Evolutionary conservation across 2,888 invertebrate genomes (phyloP), one percentile per base, ranked within the genome.

Genomic region (Globia sparganii): DNA sequence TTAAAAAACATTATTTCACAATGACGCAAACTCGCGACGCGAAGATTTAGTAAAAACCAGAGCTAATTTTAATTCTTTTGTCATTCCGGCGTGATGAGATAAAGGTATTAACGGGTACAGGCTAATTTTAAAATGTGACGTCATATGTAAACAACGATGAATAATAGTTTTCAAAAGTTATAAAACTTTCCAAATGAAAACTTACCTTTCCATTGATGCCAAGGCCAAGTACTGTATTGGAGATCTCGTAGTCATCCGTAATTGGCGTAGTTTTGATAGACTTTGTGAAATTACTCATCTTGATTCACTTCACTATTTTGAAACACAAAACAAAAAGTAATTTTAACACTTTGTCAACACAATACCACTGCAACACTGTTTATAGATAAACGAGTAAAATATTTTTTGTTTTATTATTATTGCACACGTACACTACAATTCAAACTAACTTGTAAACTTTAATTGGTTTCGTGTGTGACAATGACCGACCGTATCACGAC

Each of bases 141-240:
- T 92, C 94, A 93, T 91, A 86, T 85, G 92, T 92, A 93, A 93
- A 93, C 93, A 93, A 90, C 70, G 61, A 59, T n/a, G 64, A 67
- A 70, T 6, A 34, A 8, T 9, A 31, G 18, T 34, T 65, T 61
- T 56, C 61, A 69, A 72, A 72, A 71, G 79, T 83, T 78, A 77
- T 72, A 56, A n/a, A 77, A 73, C 62, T 84, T 84, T 73, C 40
- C 61, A 64, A 79, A 77, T 78, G 31, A 80, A 82, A 84, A 90
- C 94, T 90, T 88, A 97, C 97, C 97, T 99, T 99, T 83, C 99
- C 99, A 96, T 99, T 99, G 88, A 99, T 99, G 21, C 99, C 99
- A 83, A 99, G 97, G 65, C 99, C 99, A 81, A 99, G 97, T 64
- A 99, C 99, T 83, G 98, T 98, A 92, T 98, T 98, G 56, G 99